phyloP scores from a whole-genome alignment of 2,113 vertebrate genomes.

The Hippoglossus stenolepis region DNA sequence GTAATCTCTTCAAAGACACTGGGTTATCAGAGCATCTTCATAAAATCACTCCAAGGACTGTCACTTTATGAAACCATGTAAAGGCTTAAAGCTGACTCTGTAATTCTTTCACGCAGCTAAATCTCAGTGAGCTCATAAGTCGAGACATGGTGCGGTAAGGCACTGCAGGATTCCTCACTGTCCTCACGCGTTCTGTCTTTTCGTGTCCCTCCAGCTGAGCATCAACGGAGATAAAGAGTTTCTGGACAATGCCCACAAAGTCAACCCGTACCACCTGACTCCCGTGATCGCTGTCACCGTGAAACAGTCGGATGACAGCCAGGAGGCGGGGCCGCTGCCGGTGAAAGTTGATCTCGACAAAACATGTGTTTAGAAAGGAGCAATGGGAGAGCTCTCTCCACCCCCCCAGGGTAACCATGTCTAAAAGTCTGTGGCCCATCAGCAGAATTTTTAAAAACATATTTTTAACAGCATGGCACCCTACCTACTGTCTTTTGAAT shows the following conservation, averaged over 20 bases:
- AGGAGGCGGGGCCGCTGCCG: conserved; percentile 88
- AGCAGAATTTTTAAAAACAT: conserved; percentile 51
- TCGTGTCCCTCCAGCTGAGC: conserved; percentile 82
- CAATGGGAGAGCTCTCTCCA: conserved; percentile 18
- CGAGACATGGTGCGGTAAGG: background rate
- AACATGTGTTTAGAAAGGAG: conserved; percentile 82
- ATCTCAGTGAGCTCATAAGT: background rate
- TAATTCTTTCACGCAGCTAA: no score
- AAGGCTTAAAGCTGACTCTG: no score
- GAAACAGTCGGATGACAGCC: conserved; percentile 77
- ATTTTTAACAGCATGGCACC: conserved; percentile 71
- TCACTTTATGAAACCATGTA: background rate
- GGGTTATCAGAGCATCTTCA: background rate
- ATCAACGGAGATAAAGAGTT: conserved; percentile 94
- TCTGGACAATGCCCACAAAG: conserved; percentile 85
- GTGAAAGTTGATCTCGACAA: conserved; percentile 92
- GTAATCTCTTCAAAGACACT: background rate
- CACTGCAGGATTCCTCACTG: background rate
- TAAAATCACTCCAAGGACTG: background rate
- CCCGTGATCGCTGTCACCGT: conserved; percentile 85
- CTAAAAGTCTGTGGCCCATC: conserved; percentile 39
- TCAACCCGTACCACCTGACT: conserved; percentile 82
- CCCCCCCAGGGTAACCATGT: conserved; percentile 41
- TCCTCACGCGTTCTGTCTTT: background rate
- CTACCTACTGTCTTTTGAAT: conserved; percentile 56